Evolutionary conservation across 2,113 vertebrate species (phyloP).

Genomic region (Mormyrus lacerda): DNA sequence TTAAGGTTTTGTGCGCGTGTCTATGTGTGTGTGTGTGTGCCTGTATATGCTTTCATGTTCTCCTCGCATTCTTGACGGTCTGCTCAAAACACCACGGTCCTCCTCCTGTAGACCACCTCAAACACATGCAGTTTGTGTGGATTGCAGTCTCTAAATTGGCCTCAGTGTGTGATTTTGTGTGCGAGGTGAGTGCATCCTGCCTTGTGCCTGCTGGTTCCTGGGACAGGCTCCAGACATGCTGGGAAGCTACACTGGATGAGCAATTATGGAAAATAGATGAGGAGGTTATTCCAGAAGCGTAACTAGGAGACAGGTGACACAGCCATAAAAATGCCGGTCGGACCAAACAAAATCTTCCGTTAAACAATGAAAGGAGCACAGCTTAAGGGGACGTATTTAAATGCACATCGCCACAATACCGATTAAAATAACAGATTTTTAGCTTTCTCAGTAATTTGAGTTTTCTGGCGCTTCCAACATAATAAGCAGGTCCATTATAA

Average conservation of each 20-base stretch:
- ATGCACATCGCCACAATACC: background rate
- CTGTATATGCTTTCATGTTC: background rate
- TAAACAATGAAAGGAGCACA: background rate
- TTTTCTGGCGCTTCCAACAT: background rate
- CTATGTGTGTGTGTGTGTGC: background rate
- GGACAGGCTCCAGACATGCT: background rate
- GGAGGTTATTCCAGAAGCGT: background rate
- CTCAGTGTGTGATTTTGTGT: background rate
- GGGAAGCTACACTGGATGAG: background rate
- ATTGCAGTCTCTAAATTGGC: background rate
- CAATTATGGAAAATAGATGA: background rate
- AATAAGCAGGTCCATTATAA: constrained; percentile 20
- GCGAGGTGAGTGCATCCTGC: background rate
- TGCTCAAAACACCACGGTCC: background rate
- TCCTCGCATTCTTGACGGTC: background rate
- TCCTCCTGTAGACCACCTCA: background rate
- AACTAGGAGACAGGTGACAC: constrained; percentile 3
- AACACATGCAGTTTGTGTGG: background rate
- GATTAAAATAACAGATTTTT: background rate
- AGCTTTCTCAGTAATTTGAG: constrained; percentile 13
- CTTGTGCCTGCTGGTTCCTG: background rate
- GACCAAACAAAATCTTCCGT: constrained; percentile 22
- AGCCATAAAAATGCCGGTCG: background rate
- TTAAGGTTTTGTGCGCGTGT: background rate
- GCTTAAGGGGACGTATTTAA: background rate